Evolutionary conservation across 2,888 invertebrate species (phyloP), one percentile per base, ranked within the genome.

Genomic region (Archips xylosteana): DNA sequence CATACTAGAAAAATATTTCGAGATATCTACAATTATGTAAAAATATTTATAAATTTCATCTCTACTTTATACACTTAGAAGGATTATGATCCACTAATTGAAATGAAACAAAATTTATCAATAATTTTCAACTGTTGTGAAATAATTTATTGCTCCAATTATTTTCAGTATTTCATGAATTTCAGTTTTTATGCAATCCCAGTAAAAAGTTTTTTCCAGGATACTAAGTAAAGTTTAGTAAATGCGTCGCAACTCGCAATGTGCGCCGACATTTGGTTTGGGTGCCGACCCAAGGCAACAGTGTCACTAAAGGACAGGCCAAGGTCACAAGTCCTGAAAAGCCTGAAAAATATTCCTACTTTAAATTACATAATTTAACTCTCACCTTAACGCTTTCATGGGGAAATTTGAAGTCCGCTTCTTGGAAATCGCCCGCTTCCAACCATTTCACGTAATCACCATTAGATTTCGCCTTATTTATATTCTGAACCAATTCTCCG

Each of bases 321-420:
- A 85, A 85, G 86, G 85, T 83, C 82, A 83, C 60, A 70, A 70
- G 13, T 63, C 42, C 60, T 62, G 45, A 60, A 59, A 51, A 64
- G 54, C 57, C 62, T 63, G 62, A 67, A 8, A 51, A n/a, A 36
- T 57, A 69, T 54, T 32, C 4, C 10, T 32, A 32, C 49, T 57
- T 51, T 15, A 54, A 32, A 12, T 10, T 57, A 57, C 32, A 42
- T 13, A 42, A n/a, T 49, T 13, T 42, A 68, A 42, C 54, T 70
- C 79, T 69, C 76, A 90, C 91, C 87, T 91, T 91, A 23, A 91
- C 95, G 81, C 95, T 95, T 79, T 95, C 95, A 77, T 95, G 95
- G 4, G 93, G 94, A 82, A 94, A 95, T 80, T 94, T 94, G 76
- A 89, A 94, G 39, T 88, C 87, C 3, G 76, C 65, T 70, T 94